Conservation (phyloP, 2,797 vertebrate species). For the Sardinella longiceps region DNA sequence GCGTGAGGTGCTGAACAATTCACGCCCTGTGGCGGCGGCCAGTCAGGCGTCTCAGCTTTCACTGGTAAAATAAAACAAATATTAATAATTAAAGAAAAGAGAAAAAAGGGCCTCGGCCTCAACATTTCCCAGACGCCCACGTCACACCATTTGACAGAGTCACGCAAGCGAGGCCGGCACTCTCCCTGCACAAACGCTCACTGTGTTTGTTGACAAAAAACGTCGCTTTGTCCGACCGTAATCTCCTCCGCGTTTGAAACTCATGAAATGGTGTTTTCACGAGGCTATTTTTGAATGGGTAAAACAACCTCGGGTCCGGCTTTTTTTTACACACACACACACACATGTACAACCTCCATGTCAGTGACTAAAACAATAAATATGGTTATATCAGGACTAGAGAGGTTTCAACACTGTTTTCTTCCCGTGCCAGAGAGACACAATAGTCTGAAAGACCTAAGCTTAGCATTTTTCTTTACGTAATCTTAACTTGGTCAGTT, state of each 20-base stretch:
- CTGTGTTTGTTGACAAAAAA: conserved; percentile 50
- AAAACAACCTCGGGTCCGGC: conserved; percentile 21
- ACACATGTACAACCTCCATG: neutral
- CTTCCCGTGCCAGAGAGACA: neutral
- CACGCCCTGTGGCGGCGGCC: conserved; percentile 69
- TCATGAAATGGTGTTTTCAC: neutral
- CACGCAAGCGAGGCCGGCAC: conserved; percentile 40
- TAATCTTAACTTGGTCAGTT: neutral
- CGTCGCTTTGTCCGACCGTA: conserved; percentile 31
- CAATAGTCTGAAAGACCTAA: neutral
- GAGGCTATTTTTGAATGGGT: conserved; percentile 31
- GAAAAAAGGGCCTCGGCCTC: conserved; percentile 1
- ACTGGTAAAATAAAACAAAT: conserved; percentile 78
- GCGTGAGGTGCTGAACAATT: conserved; percentile 75
- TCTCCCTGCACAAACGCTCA: conserved; percentile 29
- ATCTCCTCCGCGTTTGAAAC: conserved; percentile 43
- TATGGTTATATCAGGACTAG: neutral
- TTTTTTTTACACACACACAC: neutral
- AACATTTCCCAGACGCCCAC: conserved; percentile 13
- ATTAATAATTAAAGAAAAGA: conserved; percentile 79
- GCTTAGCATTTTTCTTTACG: neutral
- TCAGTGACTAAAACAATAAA: conserved; percentile 12
- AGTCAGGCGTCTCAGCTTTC: conserved; percentile 74
- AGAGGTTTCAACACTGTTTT: neutral
- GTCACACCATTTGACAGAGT: conserved; percentile 44